Conservation (phyloP, 2,888 invertebrate species). For the Ophonus ardosiacus region DNA sequence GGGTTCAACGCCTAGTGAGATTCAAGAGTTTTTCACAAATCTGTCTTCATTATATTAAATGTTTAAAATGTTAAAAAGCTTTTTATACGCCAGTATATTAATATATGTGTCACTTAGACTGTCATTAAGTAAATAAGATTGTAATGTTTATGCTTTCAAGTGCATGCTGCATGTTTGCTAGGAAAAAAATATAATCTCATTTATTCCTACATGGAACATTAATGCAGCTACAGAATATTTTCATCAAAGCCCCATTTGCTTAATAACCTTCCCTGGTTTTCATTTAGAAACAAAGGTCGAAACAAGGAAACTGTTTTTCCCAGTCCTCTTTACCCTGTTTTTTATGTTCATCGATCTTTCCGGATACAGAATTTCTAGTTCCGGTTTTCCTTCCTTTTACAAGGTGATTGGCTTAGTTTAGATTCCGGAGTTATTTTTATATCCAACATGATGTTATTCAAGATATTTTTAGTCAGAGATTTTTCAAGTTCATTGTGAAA, state of each 20-base stretch:
- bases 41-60: too few relatives aligned
- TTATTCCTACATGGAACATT: background rate
- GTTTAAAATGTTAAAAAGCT: too few relatives aligned
- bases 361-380: background rate
- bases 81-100: too few relatives aligned
- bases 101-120: too few relatives aligned
- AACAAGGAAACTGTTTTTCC: background rate
- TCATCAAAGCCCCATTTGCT: background rate
- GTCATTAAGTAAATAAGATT: too few relatives aligned
- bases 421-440: background rate
- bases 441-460: background rate
- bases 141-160: too few relatives aligned
- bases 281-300: background rate
- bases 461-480: background rate
- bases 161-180: too few relatives aligned
- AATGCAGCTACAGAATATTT: background rate
- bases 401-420: background rate
- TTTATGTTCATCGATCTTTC: background rate
- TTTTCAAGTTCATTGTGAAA: background rate
- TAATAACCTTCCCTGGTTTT: background rate
- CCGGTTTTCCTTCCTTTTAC: background rate
- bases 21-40: too few relatives aligned
- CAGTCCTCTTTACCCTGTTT: background rate
- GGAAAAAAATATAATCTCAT: background rate
- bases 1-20: too few relatives aligned